Conservation (phyloP, 2,888 invertebrate species). For the Drosophila acutilabella region DNA sequence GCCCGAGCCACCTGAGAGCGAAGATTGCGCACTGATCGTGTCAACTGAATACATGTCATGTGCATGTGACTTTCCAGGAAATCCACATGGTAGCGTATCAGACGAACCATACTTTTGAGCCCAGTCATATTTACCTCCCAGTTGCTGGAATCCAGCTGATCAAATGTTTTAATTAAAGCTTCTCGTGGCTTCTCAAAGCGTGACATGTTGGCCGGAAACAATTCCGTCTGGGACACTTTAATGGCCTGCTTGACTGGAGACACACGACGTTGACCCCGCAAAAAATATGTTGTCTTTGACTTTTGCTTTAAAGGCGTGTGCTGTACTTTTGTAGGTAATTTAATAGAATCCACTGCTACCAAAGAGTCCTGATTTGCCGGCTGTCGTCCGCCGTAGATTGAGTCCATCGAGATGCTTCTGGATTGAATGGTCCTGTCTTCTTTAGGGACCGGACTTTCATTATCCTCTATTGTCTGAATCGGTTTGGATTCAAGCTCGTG, state of each 20-base stretch:
- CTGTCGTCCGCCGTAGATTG: conserved; percentile 71
- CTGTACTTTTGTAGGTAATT: conserved; percentile 38
- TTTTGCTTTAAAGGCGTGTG: conserved; percentile 82
- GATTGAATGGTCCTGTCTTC: conserved; percentile 42
- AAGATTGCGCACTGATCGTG: conserved; percentile 93
- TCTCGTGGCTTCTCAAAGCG: conserved; percentile 89
- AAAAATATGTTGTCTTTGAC: conserved; percentile 82
- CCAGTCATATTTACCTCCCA: conserved; percentile 93
- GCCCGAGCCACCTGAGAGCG: conserved; percentile 96
- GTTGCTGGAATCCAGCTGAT: conserved; percentile 89
- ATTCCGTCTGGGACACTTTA: conserved; percentile 78
- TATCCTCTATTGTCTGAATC: background rate
- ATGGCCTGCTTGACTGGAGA: conserved; percentile 83
- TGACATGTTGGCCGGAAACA: conserved; percentile 83
- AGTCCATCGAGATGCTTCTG: conserved; percentile 76
- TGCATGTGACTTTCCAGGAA: conserved; percentile 88
- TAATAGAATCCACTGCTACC: conserved; percentile 51
- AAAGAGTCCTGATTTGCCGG: conserved; percentile 61
- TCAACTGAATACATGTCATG: conserved; percentile 89
- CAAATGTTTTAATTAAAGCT: conserved; percentile 87
- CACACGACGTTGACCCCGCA: conserved; percentile 79
- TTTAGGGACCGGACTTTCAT: conserved; percentile 21
- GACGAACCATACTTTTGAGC: conserved; percentile 88
- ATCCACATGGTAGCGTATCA: conserved; percentile 89
- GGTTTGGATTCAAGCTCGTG: conserved; percentile 36